Conservation (phyloP, 2,797 vertebrate species). For the Avahi laniger region DNA sequence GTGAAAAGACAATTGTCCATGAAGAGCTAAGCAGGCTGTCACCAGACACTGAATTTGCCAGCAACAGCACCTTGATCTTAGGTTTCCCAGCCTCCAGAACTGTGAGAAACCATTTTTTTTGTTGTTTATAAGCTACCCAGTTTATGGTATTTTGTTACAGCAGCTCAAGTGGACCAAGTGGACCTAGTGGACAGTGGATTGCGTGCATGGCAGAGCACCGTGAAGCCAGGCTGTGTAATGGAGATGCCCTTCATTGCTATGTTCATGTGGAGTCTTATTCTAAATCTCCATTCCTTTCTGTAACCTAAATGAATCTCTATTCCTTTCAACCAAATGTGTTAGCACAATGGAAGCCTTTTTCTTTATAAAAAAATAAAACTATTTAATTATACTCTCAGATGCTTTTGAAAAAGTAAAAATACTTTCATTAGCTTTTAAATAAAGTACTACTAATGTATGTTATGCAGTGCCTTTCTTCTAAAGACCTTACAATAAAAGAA, state of each 20-base stretch:
- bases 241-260: not conserved
- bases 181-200: too few species aligned
- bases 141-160: not conserved
- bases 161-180: not conserved
- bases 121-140: not conserved
- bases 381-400: not conserved
- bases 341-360: not conserved
- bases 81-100: not conserved
- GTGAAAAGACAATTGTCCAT: not conserved
- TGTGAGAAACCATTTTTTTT: not conserved
- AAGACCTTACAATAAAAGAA: not conserved
- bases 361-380: conserved; percentile 25
- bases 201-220: not conserved
- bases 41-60: not conserved
- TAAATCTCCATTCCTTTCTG: not conserved
- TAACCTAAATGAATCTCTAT: not conserved
- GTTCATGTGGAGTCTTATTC: not conserved
- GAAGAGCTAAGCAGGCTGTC: not conserved
- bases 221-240: not conserved
- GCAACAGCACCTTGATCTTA: not conserved
- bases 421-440: not conserved
- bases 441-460: not conserved
- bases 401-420: conserved; percentile 11
- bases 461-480: not conserved
- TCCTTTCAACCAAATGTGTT: not conserved